Conservation (phyloP, 2,113 vertebrate species). For the Rhinopomastus cyanomelas region DNA sequence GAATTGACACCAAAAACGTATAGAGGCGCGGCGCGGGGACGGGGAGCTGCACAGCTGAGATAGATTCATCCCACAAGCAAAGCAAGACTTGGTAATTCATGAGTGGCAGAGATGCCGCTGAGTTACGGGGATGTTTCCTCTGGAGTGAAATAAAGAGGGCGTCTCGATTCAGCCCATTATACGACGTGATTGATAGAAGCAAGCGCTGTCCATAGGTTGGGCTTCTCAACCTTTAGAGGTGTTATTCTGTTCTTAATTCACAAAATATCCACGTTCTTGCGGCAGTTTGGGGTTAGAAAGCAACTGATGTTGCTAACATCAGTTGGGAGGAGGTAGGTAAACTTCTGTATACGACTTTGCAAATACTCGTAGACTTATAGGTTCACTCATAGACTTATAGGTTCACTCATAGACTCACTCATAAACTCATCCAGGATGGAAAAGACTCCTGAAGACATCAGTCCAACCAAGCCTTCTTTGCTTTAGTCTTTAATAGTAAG, state of each 20-base stretch:
- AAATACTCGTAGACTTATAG: no score
- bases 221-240: constrained; percentile 16
- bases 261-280: background rate
- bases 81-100: constrained; percentile 71
- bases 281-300: background rate
- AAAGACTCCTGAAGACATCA: no score
- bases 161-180: constrained; percentile 52
- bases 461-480: no score
- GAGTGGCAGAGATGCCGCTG: constrained; percentile 68
- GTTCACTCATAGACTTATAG: no score
- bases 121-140: constrained; percentile 70
- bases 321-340: rapidly evolving
- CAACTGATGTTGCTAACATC: background rate
- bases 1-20: constrained; percentile 70
- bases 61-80: constrained; percentile 76
- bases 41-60: constrained; percentile 69
- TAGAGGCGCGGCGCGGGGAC: constrained; percentile 63
- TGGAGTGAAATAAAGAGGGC: constrained; percentile 72
- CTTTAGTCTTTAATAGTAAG: no score
- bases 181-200: constrained; percentile 56
- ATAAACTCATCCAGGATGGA: no score
- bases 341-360: no score
- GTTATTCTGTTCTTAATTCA: background rate
- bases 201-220: constrained; percentile 14
- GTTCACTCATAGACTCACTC: no score